A percentile compares a stretch with the other conserved stretches of the same genome.
Evolutionary conservation across 2,797 vertebrate genomes (phyloP).

Genomic region (Sciaenops ocellatus): DNA sequence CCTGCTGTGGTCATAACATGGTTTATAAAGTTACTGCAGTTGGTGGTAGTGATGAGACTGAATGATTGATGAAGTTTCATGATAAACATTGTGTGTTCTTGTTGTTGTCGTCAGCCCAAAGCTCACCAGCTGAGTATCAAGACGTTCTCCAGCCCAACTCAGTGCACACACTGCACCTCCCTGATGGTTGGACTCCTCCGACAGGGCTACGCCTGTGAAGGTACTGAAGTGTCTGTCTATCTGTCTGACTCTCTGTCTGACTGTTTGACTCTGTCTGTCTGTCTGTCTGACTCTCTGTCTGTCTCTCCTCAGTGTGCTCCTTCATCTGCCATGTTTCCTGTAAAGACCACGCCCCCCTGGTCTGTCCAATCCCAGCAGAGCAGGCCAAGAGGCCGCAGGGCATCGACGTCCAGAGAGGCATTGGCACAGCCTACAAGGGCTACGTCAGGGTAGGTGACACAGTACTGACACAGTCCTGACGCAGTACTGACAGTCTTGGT

Average conservation of each 20-base stretch:
- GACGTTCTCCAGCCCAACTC: slow-evolving; percentile 94
- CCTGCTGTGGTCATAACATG: not conserved
- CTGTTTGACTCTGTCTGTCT: no score
- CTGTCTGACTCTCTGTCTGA: not conserved
- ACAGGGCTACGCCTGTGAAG: slow-evolving; percentile 97
- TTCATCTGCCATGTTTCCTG: slow-evolving; percentile 97
- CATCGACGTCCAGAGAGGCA: slow-evolving; percentile 96
- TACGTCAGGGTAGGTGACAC: slow-evolving; percentile 91
- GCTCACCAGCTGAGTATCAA: slow-evolving; percentile 97
- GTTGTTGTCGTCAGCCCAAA: slow-evolving; percentile 87
- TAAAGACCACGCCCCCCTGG: slow-evolving; percentile 93
- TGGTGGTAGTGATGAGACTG: no score
- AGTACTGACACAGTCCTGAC: not conserved
- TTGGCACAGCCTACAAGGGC: slow-evolving; percentile 97
- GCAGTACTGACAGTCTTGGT: not conserved
- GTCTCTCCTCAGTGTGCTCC: slow-evolving; percentile 89
- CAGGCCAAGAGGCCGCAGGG: slow-evolving; percentile 96
- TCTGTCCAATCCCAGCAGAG: slow-evolving; percentile 96
- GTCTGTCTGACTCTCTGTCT: not conserved
- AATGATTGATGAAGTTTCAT: no score
- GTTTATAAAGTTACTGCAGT: no score
- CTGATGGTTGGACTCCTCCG: slow-evolving; percentile 95
- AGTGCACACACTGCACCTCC: slow-evolving; percentile 97
- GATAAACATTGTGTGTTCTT: not conserved
- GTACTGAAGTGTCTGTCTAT: slow-evolving; percentile 75